phyloP scores from a whole-genome alignment of 2,797 vertebrate genomes.

The Calcarius lapponicus region DNA sequence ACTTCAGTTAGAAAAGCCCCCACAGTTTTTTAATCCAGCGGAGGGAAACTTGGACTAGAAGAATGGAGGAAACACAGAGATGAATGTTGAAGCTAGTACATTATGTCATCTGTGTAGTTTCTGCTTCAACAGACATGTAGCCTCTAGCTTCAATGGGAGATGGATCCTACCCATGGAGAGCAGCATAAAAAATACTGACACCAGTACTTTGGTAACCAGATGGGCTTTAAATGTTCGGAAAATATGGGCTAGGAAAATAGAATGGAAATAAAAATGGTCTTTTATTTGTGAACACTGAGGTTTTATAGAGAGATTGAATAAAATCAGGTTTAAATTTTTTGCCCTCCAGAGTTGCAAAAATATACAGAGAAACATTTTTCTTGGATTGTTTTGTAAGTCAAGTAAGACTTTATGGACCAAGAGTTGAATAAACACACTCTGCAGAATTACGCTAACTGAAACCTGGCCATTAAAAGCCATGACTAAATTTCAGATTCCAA shows the following conservation, averaged over 20 bases:
- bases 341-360: slow-evolving; percentile 56
- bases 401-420: slow-evolving; percentile 54
- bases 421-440: slow-evolving; percentile 53
- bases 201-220: slow-evolving; percentile 23
- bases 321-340: slow-evolving; percentile 34
- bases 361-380: slow-evolving; percentile 61
- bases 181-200: background rate
- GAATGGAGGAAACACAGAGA: background rate
- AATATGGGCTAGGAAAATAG: slow-evolving; percentile 16
- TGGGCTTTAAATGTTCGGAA: slow-evolving; percentile 34
- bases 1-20: background rate
- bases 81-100: background rate
- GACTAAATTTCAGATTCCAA: slow-evolving; percentile 25
- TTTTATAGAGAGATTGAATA: slow-evolving; percentile 47
- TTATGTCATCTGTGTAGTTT: background rate
- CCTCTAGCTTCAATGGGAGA: background rate
- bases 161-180: background rate
- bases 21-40: background rate
- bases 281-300: slow-evolving; percentile 39
- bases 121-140: slow-evolving; percentile 7
- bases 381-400: slow-evolving; percentile 66
- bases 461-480: slow-evolving; percentile 42
- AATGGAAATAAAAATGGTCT: slow-evolving; percentile 54
- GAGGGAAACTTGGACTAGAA: background rate
- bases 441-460: slow-evolving; percentile 39